Conservation (phyloP, 2,113 vertebrate species). For the Phalacrocorax pelagicus region DNA sequence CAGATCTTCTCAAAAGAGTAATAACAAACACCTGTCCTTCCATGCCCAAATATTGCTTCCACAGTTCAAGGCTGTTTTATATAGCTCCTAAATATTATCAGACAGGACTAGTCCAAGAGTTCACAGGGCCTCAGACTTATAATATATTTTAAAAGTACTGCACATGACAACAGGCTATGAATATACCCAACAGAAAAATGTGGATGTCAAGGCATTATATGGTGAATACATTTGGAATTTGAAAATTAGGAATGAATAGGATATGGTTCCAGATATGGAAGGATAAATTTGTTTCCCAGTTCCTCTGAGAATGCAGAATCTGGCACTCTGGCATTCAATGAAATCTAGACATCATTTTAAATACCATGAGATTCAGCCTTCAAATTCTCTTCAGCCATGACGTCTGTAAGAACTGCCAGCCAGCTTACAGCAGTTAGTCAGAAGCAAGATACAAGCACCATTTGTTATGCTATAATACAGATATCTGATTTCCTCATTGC, state of each 20-base stretch:
- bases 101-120: background rate
- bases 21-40: background rate
- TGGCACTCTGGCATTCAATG: background rate
- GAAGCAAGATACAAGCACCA: background rate
- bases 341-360: background rate
- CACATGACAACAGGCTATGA: background rate
- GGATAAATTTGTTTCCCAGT: background rate
- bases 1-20: constrained; percentile 10
- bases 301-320: background rate
- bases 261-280: background rate
- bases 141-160: background rate
- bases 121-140: background rate
- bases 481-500: background rate
- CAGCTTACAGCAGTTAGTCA: background rate
- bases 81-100: background rate
- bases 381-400: background rate
- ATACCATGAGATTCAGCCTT: background rate
- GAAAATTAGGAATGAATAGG: background rate
- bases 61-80: background rate
- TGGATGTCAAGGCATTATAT: background rate
- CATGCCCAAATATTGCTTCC: background rate
- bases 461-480: background rate
- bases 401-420: background rate
- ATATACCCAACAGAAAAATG: background rate
- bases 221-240: background rate